These are phyloP conservation scores for Danionella cerebrum DNA, from an alignment of 2,113 vertebrate genomes.

Conservation along the genomic window DNA sequence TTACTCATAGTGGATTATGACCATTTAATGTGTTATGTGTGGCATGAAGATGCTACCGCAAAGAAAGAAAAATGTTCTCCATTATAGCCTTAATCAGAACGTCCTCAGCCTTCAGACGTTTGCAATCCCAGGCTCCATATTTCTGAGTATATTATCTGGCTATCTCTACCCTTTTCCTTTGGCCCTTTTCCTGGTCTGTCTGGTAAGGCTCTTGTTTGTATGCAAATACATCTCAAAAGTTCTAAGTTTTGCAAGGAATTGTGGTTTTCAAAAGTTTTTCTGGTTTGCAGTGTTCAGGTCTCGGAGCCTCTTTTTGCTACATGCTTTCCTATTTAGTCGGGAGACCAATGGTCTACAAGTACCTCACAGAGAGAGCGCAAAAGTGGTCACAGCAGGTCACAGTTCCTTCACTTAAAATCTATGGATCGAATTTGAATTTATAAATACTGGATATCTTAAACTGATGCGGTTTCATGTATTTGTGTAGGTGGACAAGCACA, in stretches of 20 bases:
- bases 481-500: conserved; percentile 85
- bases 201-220: conserved; percentile 73
- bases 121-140: conserved; percentile 97
- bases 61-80: too few relatives aligned
- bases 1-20: too few relatives aligned
- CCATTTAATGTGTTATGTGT: not conserved
- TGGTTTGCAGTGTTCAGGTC: conserved; percentile 82
- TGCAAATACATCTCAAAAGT: not conserved
- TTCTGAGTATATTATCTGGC: conserved; percentile 96
- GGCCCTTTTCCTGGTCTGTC: conserved; percentile 92
- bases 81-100: conserved; percentile 68
- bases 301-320: conserved; percentile 95
- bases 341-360: conserved; percentile 90
- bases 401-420: not conserved
- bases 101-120: conserved; percentile 87
- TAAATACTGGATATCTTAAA: not conserved
- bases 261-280: not conserved
- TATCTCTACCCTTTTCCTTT: conserved; percentile 95
- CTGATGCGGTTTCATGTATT: conserved; percentile 31
- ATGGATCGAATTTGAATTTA: not conserved
- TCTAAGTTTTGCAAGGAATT: not conserved
- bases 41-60: too few relatives aligned
- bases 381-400: conserved; percentile 96
- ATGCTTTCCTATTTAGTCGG: conserved; percentile 96
- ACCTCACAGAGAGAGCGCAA: conserved; percentile 87